Conservation (phyloP, 2,113 vertebrate genomes). For the Dryoscopus gambensis region DNA sequence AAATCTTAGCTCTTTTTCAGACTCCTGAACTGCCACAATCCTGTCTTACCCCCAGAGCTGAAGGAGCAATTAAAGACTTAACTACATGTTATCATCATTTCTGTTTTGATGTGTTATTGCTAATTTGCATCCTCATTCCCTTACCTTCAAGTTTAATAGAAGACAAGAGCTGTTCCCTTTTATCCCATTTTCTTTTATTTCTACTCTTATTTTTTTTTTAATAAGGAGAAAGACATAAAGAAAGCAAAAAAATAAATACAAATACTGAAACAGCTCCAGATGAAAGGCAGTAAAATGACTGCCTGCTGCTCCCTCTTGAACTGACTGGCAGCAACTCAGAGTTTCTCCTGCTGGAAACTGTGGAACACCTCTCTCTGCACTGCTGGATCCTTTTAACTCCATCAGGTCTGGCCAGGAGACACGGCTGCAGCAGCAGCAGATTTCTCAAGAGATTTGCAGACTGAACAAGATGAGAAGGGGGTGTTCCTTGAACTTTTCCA, state of each 20-base stretch:
- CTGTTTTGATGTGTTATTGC: constrained; percentile 52
- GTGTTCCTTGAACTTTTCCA: background rate
- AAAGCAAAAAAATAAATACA: constrained; percentile 33
- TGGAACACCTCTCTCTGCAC: background rate
- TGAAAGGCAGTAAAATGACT: constrained; percentile 15
- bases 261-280: background rate
- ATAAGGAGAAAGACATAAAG: constrained; percentile 41
- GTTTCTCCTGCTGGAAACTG: background rate
- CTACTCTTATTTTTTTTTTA: background rate
- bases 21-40: background rate
- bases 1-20: constrained; percentile 13
- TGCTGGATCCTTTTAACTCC: background rate
- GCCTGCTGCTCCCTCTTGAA: constrained; percentile 13
- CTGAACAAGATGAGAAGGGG: background rate
- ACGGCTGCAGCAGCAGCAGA: background rate
- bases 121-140: constrained; percentile 65
- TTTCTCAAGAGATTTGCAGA: background rate
- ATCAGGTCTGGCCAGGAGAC: background rate
- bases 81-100: constrained; percentile 60
- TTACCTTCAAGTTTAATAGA: constrained; percentile 58
- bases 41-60: constrained; percentile 5
- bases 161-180: constrained; percentile 31
- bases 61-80: constrained; percentile 60
- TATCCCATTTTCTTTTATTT: background rate
- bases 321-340: background rate